Percentiles rank a stretch among this genome's conserved stretches.
These are phyloP conservation scores for Acrobasis repandana DNA, from an alignment of 2,888 invertebrate species.

Conservation along the genomic window DNA sequence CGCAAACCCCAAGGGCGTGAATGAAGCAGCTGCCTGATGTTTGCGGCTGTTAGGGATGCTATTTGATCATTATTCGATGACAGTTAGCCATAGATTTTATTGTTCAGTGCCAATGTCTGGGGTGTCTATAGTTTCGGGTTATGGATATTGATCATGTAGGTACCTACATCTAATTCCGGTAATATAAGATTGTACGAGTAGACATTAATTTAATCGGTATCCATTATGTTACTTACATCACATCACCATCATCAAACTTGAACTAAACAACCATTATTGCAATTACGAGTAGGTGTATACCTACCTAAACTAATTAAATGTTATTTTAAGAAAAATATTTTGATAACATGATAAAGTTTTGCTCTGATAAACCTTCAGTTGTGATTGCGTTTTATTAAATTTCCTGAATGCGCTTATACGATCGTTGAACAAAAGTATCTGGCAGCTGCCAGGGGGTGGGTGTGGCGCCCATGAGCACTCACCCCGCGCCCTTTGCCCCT, in stretches of 20 bases:
- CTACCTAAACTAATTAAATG: too few relatives aligned
- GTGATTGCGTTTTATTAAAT: conserved; percentile 55
- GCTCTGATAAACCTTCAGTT: conserved; percentile 27
- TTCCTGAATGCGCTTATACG: conserved; percentile 60
- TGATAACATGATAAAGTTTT: too few relatives aligned
- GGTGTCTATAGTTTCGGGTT: not conserved
- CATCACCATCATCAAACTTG: too few relatives aligned
- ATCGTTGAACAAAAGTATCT: conserved; percentile 55
- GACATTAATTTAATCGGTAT: too few relatives aligned
- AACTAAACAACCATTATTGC: too few relatives aligned
- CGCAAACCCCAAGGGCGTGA: conserved; percentile 40
- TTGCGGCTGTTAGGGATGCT: conserved; percentile 74
- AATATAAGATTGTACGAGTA: too few relatives aligned
- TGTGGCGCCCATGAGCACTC: conserved; percentile 44
- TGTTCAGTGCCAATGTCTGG: conserved; percentile 34
- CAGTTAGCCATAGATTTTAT: conserved; percentile 64
- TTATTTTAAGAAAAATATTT: too few relatives aligned
- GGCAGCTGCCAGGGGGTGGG: conserved; percentile 65
- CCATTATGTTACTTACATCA: too few relatives aligned
- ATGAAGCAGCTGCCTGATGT: conserved; percentile 67
- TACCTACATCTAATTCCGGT: too few relatives aligned
- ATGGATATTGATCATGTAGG: not conserved
- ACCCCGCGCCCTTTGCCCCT: conserved; percentile 30
- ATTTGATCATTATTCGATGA: conserved; percentile 75
- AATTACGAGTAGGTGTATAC: too few relatives aligned